Evolutionary conservation across 2,797 vertebrate species (phyloP).

Genomic region (Anguilla obscura): DNA sequence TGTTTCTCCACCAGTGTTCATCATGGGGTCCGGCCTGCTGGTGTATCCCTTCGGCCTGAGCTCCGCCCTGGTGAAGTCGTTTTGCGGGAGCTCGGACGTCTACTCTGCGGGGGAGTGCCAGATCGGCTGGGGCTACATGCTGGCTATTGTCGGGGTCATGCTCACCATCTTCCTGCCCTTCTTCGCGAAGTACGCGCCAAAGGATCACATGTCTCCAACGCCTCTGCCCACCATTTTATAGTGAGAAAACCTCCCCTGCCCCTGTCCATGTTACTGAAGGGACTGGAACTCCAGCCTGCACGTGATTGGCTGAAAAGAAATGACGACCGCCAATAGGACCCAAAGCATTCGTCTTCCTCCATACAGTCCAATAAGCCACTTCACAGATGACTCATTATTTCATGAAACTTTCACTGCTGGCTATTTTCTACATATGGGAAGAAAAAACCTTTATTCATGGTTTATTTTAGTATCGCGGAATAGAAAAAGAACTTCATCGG

Average conservation of each 20-base stretch:
- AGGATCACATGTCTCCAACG: slow-evolving; percentile 90
- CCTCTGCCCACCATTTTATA: slow-evolving; percentile 93
- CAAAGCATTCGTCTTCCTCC: slow-evolving; percentile 66
- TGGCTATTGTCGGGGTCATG: slow-evolving; percentile 92
- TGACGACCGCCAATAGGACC: slow-evolving; percentile 50
- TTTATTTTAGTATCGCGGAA: not conserved
- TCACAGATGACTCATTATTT: slow-evolving; percentile 5
- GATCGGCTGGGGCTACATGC: slow-evolving; percentile 94
- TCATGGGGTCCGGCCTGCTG: slow-evolving; percentile 90
- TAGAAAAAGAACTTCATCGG: not conserved
- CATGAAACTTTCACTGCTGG: not conserved
- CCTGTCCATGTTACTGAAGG: not conserved
- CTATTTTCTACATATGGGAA: slow-evolving; percentile 1
- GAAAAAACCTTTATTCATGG: slow-evolving; percentile 15
- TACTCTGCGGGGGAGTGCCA: slow-evolving; percentile 91
- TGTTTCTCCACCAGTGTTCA: slow-evolving; percentile 78
- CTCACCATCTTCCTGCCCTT: slow-evolving; percentile 95
- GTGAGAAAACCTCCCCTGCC: slow-evolving; percentile 52
- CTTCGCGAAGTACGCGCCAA: slow-evolving; percentile 94
- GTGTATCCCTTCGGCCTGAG: slow-evolving; percentile 91
- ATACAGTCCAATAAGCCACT: slow-evolving; percentile 45
- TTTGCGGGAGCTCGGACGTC: slow-evolving; percentile 86
- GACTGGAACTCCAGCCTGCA: not conserved
- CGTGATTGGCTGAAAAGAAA: not conserved
- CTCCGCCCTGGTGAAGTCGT: slow-evolving; percentile 84